Evolutionary conservation across 2,797 vertebrate species (phyloP), one percentile per base, ranked within the genome.

Genomic region (Numenius phaeopus): DNA sequence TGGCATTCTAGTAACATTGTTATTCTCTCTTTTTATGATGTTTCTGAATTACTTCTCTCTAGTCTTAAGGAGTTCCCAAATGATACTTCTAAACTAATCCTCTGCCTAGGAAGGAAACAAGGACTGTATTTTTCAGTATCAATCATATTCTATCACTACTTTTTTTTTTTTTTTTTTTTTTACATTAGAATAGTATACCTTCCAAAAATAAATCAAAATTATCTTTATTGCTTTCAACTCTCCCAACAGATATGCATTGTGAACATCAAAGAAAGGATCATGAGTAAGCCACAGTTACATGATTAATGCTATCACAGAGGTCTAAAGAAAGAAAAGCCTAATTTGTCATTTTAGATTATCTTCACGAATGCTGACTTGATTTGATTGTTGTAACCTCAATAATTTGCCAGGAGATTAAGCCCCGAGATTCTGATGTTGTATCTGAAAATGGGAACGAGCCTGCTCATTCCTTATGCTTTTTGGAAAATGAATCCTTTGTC

Each of bases 311-410:
- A 82, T 67, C 73, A 77, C 30, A 69, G 62, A 82, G 30, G 50
- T 23, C 66, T 87, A 76, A 90, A 80, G 40, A 32, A 70, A 76
- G 88, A 75, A 72, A 70, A 37, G 15, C 21, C 24, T 88, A 91
- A 94, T 97, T 93, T 96, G 83, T 94, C 83, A 88, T 93, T 95
- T 91, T 72, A 95, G 39, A 22, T 81, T 95, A 95, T 95, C 83
- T 94, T 78, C 73, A 93, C 37, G 55, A 94, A 88, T 84, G 44
- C 24, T 88, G 76, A 88, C 55, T 91, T 88, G 58, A 83, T 94
- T 95, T 95, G 54, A 86, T 82, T 79, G 54, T 93, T 89, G 30
- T 47, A 91, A 79, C 83, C 47, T 93, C 58, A 83, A 71, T 92
- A 83, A 88, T 85, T 95, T 93, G 44, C 67, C 83, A 78, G 73